Conservation (phyloP, 2,888 invertebrate genomes). For the Dimorphilus gyrociliatus region DNA sequence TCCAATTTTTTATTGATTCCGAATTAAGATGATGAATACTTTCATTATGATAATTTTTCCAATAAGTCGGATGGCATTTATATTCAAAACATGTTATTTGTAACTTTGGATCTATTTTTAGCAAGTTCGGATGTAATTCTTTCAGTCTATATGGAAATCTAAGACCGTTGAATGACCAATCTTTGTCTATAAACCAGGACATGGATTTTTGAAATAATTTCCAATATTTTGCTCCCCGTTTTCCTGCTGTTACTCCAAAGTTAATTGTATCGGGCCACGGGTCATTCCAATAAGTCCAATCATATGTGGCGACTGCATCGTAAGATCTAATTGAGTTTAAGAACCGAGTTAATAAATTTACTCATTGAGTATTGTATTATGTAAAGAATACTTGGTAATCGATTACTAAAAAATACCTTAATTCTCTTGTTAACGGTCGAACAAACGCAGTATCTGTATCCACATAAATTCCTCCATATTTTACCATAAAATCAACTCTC, state of each 20-base stretch:
- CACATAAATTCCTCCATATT: slow-evolving; percentile 31
- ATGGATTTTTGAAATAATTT: slow-evolving; percentile 14
- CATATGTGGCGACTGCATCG: slow-evolving; percentile 23
- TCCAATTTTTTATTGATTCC: too few species aligned
- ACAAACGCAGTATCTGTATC: slow-evolving; percentile 31
- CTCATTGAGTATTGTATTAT: too few species aligned
- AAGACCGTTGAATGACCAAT: slow-evolving; percentile 16
- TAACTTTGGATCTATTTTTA: slow-evolving; percentile 19
- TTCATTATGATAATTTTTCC: slow-evolving; percentile 18
- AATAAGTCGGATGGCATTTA: slow-evolving; percentile 27
- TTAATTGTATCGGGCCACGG: slow-evolving; percentile 18
- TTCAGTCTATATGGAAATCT: slow-evolving; percentile 16
- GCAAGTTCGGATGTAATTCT: slow-evolving; percentile 22
- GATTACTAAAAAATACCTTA: too few species aligned
- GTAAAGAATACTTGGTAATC: too few species aligned
- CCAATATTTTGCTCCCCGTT: slow-evolving; percentile 14
- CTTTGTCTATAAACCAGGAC: slow-evolving; percentile 14
- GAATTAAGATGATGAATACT: slow-evolving; percentile 8
- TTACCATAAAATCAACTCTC: slow-evolving; percentile 25
- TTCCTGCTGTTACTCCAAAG: slow-evolving; percentile 22
- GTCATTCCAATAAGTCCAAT: slow-evolving; percentile 22
- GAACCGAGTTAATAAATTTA: too few species aligned
- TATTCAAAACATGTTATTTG: slow-evolving; percentile 26
- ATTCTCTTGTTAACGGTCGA: slow-evolving; percentile 10
- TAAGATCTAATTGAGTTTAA: slow-evolving; percentile 16